Evolutionary conservation across 2,797 vertebrate species (phyloP), one percentile per base, ranked within the genome.

Genomic region (Epinephelus malabaricus): DNA sequence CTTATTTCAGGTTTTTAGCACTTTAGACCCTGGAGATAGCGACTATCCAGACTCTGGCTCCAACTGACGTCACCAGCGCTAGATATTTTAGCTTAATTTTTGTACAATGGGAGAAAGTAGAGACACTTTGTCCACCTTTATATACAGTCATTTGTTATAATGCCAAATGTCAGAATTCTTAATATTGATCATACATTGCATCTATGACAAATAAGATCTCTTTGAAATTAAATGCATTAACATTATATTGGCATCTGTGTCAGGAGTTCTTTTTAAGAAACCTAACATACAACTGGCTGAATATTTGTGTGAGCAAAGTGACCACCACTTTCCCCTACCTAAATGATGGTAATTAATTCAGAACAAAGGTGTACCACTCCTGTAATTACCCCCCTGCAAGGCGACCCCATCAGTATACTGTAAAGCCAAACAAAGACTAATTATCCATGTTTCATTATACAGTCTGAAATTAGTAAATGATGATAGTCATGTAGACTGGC

Each of bases 171-270:
- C 70, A 25, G 51, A 6, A 43, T 43, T 63, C 25, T 45, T 58
- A 34, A 61, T 72, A 55, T 73, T 58, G 66, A 68, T 78, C 62
- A 65, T 30, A 59, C 18, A 53, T 10, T 67, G 49, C 59, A 73
- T 72, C 25, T 27, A 45, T 70, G 61, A 47, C 21, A 54, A 74
- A 56, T 54, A 21, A 73, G 14, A 75, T 61, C 50, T 81, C 51
- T 63, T 51, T 69, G 50, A 65, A 67, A 70, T 10, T 45, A 30
- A 25, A 47, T 73, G 30, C 45, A 43, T 30, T 77, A 25, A 25
- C 46, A 69, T 67, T 17, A 66, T 27, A 66, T 14, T 18, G 43
- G 23, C 38, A 43, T 58, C 9, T 54, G 23, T 49, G n/a, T 38
- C 15, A n/a, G 5, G 50, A 14, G 14, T 45, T 70, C 43, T 69